phyloP scores from a whole-genome alignment of 2,888 invertebrate species.

The Drosophila fulvimacula region DNA sequence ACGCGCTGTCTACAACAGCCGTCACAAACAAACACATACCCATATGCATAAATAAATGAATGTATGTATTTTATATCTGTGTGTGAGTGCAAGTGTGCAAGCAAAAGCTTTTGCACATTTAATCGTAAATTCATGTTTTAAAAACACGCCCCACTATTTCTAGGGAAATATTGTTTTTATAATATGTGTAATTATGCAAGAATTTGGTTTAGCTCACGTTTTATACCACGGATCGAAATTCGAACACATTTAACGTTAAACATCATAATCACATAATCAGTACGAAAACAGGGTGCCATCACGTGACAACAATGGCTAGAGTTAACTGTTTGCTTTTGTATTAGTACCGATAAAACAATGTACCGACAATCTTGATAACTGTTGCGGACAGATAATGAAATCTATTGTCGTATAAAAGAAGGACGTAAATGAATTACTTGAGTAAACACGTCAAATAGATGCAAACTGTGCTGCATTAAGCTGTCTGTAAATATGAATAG shows the following conservation, averaged over 20 bases:
- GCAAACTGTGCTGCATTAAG: constrained; percentile 46
- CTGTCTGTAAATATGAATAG: constrained; percentile 38
- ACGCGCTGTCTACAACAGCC: constrained; percentile 29
- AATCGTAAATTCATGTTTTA: not conserved
- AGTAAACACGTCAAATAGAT: constrained; percentile 47
- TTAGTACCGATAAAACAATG: constrained; percentile 6
- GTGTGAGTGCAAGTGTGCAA: not conserved
- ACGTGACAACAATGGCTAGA: constrained; percentile 21
- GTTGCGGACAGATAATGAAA: constrained; percentile 11
- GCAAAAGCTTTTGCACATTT: constrained; percentile 19
- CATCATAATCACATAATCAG: not conserved
- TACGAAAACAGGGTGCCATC: constrained; percentile 8
- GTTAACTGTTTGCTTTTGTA: not conserved
- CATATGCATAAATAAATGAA: too few species aligned
- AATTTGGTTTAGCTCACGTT: constrained; percentile 23
- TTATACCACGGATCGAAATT: constrained; percentile 24
- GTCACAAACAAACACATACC: not conserved
- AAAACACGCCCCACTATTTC: constrained; percentile 3
- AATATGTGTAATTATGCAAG: constrained; percentile 3
- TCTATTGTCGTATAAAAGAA: constrained; percentile 14
- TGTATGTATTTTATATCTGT: not conserved
- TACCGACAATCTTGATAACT: constrained; percentile 35
- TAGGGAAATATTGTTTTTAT: constrained; percentile 4
- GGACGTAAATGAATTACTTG: constrained; percentile 42
- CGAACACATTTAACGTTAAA: constrained; percentile 13